phyloP scores from a whole-genome alignment of 2,888 invertebrate species.

The Cephus sareptanus region DNA sequence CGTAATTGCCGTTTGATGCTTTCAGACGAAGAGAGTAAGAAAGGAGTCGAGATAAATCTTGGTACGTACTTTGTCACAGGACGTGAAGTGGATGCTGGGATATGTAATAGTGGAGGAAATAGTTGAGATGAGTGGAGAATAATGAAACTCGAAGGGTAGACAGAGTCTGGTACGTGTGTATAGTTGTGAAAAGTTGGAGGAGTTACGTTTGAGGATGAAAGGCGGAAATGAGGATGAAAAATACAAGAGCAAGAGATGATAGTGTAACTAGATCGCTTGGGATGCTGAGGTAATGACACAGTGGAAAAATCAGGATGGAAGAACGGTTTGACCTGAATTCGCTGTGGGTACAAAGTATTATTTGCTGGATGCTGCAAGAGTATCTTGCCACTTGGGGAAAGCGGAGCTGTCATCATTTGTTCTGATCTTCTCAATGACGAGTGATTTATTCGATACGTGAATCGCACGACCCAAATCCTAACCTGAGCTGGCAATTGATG shows the following conservation, averaged over 20 bases:
- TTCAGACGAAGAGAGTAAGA: neutral
- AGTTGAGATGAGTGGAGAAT: neutral
- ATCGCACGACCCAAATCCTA: neutral
- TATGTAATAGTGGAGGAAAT: neutral
- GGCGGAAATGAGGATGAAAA: neutral
- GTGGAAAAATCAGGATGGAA: neutral
- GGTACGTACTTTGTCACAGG: neutral
- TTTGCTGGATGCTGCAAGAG: neutral
- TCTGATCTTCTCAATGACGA: conserved; percentile 1
- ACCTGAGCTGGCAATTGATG: neutral
- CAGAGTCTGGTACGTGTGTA: neutral
- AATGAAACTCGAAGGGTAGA: neutral
- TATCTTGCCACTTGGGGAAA: neutral
- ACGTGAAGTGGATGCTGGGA: neutral
- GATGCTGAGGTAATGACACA: neutral
- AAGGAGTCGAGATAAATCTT: neutral
- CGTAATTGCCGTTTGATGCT: neutral
- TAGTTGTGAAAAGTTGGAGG: neutral
- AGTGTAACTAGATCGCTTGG: neutral
- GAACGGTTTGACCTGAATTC: neutral
- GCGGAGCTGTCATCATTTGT: neutral
- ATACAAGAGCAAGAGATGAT: neutral
- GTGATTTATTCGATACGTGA: neutral
- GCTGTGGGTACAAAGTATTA: neutral
- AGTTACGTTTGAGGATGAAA: neutral